These are phyloP conservation scores for Cotesia typhae DNA, from an alignment of 1,140 invertebrate species.

Conservation along the genomic window DNA sequence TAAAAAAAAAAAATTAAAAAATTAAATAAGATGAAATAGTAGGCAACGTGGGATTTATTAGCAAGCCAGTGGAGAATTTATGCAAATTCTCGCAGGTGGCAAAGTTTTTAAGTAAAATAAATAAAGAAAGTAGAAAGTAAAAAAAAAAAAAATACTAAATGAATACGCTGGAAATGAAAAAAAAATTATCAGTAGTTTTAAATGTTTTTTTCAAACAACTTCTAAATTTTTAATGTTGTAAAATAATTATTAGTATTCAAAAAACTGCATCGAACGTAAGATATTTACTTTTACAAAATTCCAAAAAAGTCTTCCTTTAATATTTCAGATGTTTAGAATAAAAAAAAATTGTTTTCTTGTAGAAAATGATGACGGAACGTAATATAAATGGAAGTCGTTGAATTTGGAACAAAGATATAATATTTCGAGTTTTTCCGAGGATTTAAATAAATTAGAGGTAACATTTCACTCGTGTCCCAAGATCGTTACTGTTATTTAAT, in stretches of 20 bases:
- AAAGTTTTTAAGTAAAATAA: conserved; percentile 39
- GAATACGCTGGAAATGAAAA: conserved; percentile 2
- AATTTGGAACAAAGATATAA: neutral
- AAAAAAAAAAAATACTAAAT: conserved; percentile 17
- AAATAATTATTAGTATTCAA: neutral
- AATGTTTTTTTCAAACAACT: too few species aligned
- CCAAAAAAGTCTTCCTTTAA: too few species aligned
- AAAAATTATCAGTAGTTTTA: neutral
- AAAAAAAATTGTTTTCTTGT: neutral
- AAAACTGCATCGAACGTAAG: neutral
- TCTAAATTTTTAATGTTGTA: too few species aligned
- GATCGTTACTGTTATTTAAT: conserved; percentile 40
- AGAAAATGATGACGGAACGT: neutral
- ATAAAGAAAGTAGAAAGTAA: conserved; percentile 21
- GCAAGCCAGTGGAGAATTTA: conserved; percentile 54
- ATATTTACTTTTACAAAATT: too few species aligned
- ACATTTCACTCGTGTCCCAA: conserved; percentile 27
- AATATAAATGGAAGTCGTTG: neutral
- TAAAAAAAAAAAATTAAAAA: conserved; percentile 3
- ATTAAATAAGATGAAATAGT: conserved; percentile 32
- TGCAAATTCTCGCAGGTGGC: conserved; percentile 59
- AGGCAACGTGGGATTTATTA: conserved; percentile 54
- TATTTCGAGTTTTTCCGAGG: conserved; percentile 13
- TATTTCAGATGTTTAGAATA: neutral
- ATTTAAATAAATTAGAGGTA: conserved; percentile 39